These are phyloP conservation scores for Aulostomus chinensis DNA, from an alignment of 2,797 vertebrate genomes.

Conservation along the genomic window DNA sequence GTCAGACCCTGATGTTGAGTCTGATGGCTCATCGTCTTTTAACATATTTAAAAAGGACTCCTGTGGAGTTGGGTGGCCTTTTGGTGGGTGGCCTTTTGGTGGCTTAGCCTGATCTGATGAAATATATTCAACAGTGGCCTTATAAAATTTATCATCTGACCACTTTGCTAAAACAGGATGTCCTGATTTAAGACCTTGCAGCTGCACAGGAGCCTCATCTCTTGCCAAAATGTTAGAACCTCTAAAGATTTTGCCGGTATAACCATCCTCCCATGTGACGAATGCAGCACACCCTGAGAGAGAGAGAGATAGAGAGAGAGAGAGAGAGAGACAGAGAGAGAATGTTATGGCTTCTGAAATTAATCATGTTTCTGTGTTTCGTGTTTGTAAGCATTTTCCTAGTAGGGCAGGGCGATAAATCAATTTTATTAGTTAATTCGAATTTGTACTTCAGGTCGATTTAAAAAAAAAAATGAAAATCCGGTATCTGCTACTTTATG, in stretches of 20 bases:
- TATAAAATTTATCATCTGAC: constrained; percentile 34
- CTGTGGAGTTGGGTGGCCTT: constrained; percentile 4
- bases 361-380: no score
- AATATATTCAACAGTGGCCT: constrained; percentile 32
- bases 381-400: no score
- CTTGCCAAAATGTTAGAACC: not conserved
- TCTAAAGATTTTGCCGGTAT: not conserved
- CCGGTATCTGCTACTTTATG: no score
- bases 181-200: constrained; percentile 9
- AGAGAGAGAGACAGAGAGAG: no score
- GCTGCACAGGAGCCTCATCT: constrained; percentile 2
- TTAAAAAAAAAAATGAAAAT: no score
- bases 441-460: no score
- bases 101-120: constrained; percentile 12
- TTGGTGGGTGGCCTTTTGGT: not conserved
- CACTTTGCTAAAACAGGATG: constrained; percentile 30
- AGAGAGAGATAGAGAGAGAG: no score
- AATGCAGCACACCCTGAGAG: constrained; percentile 1
- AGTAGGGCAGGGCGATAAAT: no score
- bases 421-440: no score
- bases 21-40: constrained; percentile 2
- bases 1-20: constrained; percentile 18
- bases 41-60: constrained; percentile 19
- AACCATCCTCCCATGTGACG: not conserved
- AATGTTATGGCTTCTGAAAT: no score